phyloP scores from a whole-genome alignment of 2,888 invertebrate genomes.

The Oxystoma pomonae region DNA sequence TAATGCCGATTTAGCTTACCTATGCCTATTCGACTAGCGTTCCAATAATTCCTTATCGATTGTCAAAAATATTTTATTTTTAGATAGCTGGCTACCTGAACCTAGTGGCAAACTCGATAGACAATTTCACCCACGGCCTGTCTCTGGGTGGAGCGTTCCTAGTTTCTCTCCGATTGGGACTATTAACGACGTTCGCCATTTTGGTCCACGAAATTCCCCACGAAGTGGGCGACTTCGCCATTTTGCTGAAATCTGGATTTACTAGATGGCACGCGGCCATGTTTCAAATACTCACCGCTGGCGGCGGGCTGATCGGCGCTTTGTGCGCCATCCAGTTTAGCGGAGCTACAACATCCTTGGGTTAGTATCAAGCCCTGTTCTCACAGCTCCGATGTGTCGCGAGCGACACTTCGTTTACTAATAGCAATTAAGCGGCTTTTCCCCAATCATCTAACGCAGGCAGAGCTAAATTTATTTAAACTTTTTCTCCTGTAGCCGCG shows the following conservation, averaged over 20 bases:
- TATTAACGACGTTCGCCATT: constrained; percentile 92
- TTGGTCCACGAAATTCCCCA: constrained; percentile 96
- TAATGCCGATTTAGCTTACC: too few species aligned
- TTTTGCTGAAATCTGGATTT: constrained; percentile 88
- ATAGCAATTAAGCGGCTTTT: too few species aligned
- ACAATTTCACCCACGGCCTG: constrained; percentile 97
- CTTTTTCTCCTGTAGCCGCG: too few species aligned
- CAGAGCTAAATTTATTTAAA: too few species aligned
- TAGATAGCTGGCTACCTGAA: constrained; percentile 90
- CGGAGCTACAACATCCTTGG: constrained; percentile 74
- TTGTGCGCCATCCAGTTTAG: constrained; percentile 79
- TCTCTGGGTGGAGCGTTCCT: constrained; percentile 97
- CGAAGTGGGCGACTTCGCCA: constrained; percentile 98
- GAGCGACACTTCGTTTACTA: too few species aligned
- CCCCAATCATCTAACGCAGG: too few species aligned
- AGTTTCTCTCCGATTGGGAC: constrained; percentile 84
- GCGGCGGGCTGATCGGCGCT: constrained; percentile 85
- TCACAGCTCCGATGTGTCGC: too few species aligned
- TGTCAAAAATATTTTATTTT: too few species aligned
- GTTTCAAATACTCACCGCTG: constrained; percentile 88
- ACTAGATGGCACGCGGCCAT: constrained; percentile 91
- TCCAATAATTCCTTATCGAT: too few species aligned
- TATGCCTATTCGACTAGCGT: too few species aligned
- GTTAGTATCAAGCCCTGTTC: constrained; percentile 47
- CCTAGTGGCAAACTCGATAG: constrained; percentile 92